phyloP scores from a whole-genome alignment of 23 tunicate genomes.

The Trididemnum nubilum region DNA sequence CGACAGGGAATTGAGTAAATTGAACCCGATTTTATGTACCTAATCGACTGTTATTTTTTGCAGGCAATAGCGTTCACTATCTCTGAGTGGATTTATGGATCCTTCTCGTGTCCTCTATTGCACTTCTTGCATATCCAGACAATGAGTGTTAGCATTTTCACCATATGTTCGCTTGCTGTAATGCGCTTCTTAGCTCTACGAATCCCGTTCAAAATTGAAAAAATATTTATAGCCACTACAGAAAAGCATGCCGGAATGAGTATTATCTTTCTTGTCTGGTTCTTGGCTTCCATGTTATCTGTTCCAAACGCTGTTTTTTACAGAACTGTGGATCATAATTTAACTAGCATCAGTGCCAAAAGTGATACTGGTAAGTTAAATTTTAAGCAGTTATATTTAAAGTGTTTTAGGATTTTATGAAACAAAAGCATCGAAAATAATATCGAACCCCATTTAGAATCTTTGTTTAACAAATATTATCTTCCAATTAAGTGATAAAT shows the following conservation, averaged over 20 bases:
- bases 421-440: too few species aligned
- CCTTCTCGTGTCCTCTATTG: constrained; percentile 53
- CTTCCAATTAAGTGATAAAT: too few species aligned
- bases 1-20: too few species aligned
- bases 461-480: too few species aligned
- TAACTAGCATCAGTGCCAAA: background rate
- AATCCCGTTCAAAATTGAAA: constrained; percentile 67
- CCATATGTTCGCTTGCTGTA: constrained; percentile 79
- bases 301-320: constrained; percentile 37
- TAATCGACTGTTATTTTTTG: background rate
- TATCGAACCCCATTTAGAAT: too few species aligned
- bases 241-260: constrained; percentile 41
- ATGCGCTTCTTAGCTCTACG: constrained; percentile 75
- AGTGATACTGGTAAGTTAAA: constrained; percentile 4
- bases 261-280: constrained; percentile 55
- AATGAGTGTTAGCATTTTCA: constrained; percentile 67
- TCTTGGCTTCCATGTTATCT: constrained; percentile 33
- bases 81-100: constrained; percentile 42
- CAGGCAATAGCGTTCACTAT: constrained; percentile 24
- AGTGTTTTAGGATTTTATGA: too few species aligned
- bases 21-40: too few species aligned
- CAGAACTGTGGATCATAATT: background rate
- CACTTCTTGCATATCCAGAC: constrained; percentile 46
- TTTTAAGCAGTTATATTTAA: background rate
- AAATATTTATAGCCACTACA: constrained; percentile 47